Percentiles rank a stretch among this genome's conserved stretches.
These are phyloP conservation scores for Dendrocincla tyrannina DNA, from an alignment of 2,797 vertebrate species.

Conservation along the genomic window DNA sequence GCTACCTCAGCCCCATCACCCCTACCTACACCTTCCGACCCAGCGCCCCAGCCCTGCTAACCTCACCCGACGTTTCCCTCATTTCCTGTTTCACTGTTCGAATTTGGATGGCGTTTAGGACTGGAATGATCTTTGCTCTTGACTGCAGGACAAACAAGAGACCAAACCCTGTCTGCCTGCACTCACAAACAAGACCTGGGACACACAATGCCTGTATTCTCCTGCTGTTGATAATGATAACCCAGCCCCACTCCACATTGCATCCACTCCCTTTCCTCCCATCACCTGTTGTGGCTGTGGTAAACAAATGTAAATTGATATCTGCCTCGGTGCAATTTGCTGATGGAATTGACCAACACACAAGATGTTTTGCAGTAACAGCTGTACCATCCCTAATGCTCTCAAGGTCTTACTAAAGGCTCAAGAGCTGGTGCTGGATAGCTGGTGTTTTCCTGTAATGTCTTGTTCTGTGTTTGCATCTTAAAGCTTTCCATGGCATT, in stretches of 20 bases:
- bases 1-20: not conserved
- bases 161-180: not conserved
- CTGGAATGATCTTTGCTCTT: not conserved
- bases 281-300: slow-evolving; percentile 39
- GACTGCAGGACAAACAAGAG: not conserved
- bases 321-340: not conserved
- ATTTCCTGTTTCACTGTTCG: not conserved
- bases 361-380: not conserved
- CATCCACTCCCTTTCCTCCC: slow-evolving; percentile 4
- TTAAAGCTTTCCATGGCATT: not conserved
- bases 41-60: not conserved
- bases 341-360: not conserved
- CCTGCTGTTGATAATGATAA: not conserved
- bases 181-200: not conserved
- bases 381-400: not conserved
- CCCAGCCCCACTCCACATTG: not conserved
- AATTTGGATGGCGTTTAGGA: not conserved
- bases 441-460: not conserved
- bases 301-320: slow-evolving; percentile 22
- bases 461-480: not conserved
- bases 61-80: not conserved
- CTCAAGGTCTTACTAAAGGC: not conserved
- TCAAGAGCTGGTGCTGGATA: not conserved
- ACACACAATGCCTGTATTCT: not conserved
- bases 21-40: not conserved